Percentiles rank a stretch among this genome's conserved stretches.
Evolutionary conservation across 2,888 invertebrate genomes (phyloP).

Genomic region (Parnassius smintheus): DNA sequence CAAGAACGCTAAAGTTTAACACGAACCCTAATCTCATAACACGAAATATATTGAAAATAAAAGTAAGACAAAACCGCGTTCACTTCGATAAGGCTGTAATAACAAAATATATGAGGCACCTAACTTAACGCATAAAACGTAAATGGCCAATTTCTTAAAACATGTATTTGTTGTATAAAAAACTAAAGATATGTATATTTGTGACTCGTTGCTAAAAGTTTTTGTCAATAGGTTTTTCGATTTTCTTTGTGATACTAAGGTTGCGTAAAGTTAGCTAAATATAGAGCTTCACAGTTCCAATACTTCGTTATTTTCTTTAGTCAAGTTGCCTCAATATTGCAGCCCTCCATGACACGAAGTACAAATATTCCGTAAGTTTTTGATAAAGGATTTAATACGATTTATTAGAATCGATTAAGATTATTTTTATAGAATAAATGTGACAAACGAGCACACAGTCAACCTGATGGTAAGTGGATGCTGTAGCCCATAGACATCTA

Average conservation of each 20-base stretch:
- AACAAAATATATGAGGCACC: constrained; percentile 1
- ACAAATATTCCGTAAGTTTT: background rate
- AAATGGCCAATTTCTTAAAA: constrained; percentile 2
- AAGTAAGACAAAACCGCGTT: constrained; percentile 10
- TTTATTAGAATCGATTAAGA: too few relatives aligned
- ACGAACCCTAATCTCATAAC: constrained; percentile 24
- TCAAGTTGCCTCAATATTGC: background rate
- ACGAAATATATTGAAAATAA: constrained; percentile 14
- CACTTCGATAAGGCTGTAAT: background rate
- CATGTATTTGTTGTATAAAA: constrained; percentile 9
- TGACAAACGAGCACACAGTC: too few relatives aligned
- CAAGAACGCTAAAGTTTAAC: constrained; percentile 26
- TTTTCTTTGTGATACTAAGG: constrained; percentile 2
- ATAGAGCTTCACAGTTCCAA: background rate
- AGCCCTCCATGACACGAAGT: too few relatives aligned
- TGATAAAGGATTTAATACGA: too few relatives aligned
- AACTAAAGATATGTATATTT: constrained; percentile 5
- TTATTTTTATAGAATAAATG: too few relatives aligned
- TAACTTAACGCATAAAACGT: background rate
- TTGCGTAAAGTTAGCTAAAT: background rate
- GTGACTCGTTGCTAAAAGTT: background rate
- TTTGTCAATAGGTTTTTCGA: constrained; percentile 7
- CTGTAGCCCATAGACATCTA: too few relatives aligned
- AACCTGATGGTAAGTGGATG: too few relatives aligned
- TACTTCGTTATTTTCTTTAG: background rate